phyloP scores from a whole-genome alignment of 1,140 invertebrate species.

The Musca domestica region DNA sequence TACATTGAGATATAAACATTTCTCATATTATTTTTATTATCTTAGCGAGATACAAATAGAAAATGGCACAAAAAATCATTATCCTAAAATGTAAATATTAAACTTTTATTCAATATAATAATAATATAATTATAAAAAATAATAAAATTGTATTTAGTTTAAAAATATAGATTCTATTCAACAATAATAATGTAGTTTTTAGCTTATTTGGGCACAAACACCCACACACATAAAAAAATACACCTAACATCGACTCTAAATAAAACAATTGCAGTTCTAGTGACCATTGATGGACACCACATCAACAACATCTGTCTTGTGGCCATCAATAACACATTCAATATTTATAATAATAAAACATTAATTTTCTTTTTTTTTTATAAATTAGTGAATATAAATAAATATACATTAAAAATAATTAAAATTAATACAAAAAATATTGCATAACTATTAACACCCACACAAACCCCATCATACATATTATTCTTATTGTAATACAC shows the following conservation, averaged over 20 bases:
- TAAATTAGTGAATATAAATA: background rate
- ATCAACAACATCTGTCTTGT: background rate
- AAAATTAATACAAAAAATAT: too few species aligned
- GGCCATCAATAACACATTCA: background rate
- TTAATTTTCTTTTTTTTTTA: background rate
- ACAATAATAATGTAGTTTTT: background rate
- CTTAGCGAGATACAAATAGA: background rate
- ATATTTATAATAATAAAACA: background rate
- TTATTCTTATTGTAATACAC: background rate
- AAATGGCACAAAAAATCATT: background rate
- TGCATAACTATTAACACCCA: too few species aligned
- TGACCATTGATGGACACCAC: background rate
- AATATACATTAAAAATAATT: background rate
- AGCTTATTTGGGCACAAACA: background rate
- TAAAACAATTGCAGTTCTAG: constrained; percentile 16
- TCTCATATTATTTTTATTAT: background rate
- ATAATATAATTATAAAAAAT: too few species aligned
- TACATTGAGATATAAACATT: background rate
- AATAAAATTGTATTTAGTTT: background rate
- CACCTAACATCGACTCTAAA: background rate
- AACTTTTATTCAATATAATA: background rate
- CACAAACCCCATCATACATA: too few species aligned
- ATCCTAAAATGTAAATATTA: background rate
- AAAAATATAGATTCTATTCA: background rate
- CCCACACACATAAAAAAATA: too few species aligned